phyloP scores from a whole-genome alignment of 2,888 invertebrate genomes.

The Torymus tubicola region DNA sequence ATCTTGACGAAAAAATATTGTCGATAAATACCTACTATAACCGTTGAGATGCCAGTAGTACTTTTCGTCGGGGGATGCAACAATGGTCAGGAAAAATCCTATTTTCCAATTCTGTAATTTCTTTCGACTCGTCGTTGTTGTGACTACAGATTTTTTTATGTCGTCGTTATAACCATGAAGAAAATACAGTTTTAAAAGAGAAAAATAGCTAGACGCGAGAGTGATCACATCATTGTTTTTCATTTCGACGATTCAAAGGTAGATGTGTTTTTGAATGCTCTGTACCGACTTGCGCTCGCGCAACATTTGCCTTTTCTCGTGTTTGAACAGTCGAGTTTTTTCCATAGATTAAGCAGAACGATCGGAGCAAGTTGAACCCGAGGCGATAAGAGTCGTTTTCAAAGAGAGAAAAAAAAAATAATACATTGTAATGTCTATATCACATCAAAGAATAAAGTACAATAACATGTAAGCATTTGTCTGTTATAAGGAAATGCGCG shows the following conservation, averaged over 20 bases:
- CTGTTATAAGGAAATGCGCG: background rate
- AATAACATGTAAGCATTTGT: slow-evolving; percentile 32
- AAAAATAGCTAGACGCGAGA: slow-evolving; percentile 6
- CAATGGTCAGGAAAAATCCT: slow-evolving; percentile 7
- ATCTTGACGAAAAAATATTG: background rate
- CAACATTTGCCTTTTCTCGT: slow-evolving; percentile 52
- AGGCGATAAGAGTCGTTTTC: slow-evolving; percentile 38
- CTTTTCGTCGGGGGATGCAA: slow-evolving; percentile 26
- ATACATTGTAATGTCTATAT: background rate
- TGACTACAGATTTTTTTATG: slow-evolving; percentile 47
- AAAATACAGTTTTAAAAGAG: slow-evolving; percentile 10
- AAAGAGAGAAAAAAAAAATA: slow-evolving; percentile 9
- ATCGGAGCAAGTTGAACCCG: slow-evolving; percentile 8
- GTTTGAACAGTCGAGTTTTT: slow-evolving; percentile 47
- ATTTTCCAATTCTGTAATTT: slow-evolving; percentile 46
- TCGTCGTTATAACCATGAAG: slow-evolving; percentile 37
- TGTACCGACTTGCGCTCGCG: slow-evolving; percentile 36
- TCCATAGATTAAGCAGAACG: slow-evolving; percentile 38
- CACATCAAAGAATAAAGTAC: slow-evolving; percentile 40
- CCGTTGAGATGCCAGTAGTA: slow-evolving; percentile 42
- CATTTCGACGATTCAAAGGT: slow-evolving; percentile 37
- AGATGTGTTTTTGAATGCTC: slow-evolving; percentile 45
- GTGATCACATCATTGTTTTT: background rate
- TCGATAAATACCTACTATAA: slow-evolving; percentile 13
- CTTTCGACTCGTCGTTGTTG: slow-evolving; percentile 52